These are phyloP conservation scores for Trididemnum miniatum DNA, from an alignment of 23 tunicate genomes.

Conservation along the genomic window DNA sequence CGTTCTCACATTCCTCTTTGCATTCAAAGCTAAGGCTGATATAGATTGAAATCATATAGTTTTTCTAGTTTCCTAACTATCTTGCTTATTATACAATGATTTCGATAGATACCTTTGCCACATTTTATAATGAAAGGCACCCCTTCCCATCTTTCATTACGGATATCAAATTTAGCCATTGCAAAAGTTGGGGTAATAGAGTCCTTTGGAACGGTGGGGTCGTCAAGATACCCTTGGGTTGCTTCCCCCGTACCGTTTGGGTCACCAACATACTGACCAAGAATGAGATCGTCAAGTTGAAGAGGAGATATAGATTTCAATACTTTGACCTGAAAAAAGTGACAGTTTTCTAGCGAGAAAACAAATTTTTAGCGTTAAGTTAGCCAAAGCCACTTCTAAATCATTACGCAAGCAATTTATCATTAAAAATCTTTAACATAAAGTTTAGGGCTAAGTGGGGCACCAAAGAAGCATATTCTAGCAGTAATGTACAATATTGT, in stretches of 20 bases:
- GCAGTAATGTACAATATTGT: too few relatives aligned
- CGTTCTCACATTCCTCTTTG: too few relatives aligned
- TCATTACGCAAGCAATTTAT: too few relatives aligned
- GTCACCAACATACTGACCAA: slow-evolving; percentile 89
- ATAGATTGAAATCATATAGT: too few relatives aligned
- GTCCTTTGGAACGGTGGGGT: slow-evolving; percentile 76
- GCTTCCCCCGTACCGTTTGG: slow-evolving; percentile 80
- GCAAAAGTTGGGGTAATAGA: slow-evolving; percentile 89
- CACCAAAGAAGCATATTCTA: too few relatives aligned
- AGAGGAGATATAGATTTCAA: slow-evolving; percentile 69
- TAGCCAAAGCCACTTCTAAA: neutral
- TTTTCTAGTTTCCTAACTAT: too few relatives aligned
- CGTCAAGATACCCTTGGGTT: slow-evolving; percentile 83
- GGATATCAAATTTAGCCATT: slow-evolving; percentile 66
- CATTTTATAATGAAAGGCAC: slow-evolving; percentile 92
- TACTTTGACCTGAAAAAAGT: slow-evolving; percentile 66
- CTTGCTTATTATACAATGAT: too few relatives aligned
- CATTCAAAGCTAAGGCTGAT: too few relatives aligned
- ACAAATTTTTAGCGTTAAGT: neutral
- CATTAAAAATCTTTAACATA: too few relatives aligned
- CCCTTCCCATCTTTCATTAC: slow-evolving; percentile 95
- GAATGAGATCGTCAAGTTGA: slow-evolving; percentile 41
- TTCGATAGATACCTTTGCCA: slow-evolving; percentile 93
- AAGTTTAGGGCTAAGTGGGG: too few relatives aligned
- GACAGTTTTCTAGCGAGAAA: neutral